A percentile compares a stretch with the other conserved stretches of the same genome.
Evolutionary conservation across 2,888 invertebrate species (phyloP).

Genomic region (Conchocele bisecta): DNA sequence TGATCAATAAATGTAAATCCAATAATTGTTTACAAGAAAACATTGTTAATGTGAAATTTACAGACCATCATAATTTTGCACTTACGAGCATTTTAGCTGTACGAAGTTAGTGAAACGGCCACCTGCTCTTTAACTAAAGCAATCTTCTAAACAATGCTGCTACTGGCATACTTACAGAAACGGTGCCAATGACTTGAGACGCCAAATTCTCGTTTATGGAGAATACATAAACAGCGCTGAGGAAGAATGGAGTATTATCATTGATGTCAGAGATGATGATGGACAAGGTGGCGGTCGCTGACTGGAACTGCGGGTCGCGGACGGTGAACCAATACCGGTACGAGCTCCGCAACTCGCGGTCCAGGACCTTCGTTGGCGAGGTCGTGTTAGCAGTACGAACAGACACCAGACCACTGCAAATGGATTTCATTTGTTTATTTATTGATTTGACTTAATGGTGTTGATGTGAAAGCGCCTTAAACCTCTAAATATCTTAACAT

Average conservation of each 20-base stretch:
- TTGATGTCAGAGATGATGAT: constrained; percentile 67
- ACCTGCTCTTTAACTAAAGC: no score
- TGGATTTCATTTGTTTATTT: background rate
- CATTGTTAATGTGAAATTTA: no score
- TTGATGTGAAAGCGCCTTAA: no score
- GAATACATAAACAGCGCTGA: constrained; percentile 49
- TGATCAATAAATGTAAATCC: no score
- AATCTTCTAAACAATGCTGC: no score
- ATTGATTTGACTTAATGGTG: no score
- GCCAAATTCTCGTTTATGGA: constrained; percentile 57
- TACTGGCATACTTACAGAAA: constrained; percentile 63
- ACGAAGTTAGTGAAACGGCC: no score
- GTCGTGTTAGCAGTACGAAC: constrained; percentile 9
- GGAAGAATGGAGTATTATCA: constrained; percentile 69
- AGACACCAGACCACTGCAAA: constrained; percentile 56
- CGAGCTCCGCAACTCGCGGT: constrained; percentile 90
- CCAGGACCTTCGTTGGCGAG: constrained; percentile 84
- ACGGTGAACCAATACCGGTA: constrained; percentile 84
- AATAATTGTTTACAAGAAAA: no score
- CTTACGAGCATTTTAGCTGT: no score
- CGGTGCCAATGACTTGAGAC: constrained; percentile 57
- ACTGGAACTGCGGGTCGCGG: constrained; percentile 44
- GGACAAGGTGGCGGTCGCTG: constrained; percentile 60
- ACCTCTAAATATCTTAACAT: no score
- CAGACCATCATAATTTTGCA: no score